phyloP scores from a whole-genome alignment of 1,140 invertebrate genomes.

The Trichonephila inaurata region DNA sequence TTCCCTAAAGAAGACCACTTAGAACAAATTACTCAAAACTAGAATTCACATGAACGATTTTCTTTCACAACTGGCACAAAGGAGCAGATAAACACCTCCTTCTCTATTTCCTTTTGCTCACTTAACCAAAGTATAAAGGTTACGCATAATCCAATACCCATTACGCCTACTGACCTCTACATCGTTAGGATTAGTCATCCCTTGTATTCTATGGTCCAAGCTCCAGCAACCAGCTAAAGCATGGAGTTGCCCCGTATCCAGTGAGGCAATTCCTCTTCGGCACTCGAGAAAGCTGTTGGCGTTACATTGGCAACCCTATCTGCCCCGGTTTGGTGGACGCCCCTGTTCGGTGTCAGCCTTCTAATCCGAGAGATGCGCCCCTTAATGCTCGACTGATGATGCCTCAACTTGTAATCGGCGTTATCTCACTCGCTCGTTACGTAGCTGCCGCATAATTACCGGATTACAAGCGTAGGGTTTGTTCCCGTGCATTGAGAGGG shows the following conservation, averaged over 20 bases:
- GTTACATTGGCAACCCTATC: conserved; percentile 45
- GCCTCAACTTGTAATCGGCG: conserved; percentile 55
- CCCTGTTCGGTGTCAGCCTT: conserved; percentile 42
- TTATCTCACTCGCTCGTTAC: conserved; percentile 38
- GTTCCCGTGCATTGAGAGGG: neutral
- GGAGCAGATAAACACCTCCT: neutral
- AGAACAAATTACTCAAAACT: too few species aligned
- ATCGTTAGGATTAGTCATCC: conserved; percentile 27
- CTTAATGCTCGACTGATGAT: conserved; percentile 66
- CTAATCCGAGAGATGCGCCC: conserved; percentile 31
- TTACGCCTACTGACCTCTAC: conserved; percentile 10
- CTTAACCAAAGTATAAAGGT: neutral
- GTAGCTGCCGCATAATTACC: conserved; percentile 45
- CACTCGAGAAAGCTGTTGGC: conserved; percentile 12
- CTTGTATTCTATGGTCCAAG: neutral
- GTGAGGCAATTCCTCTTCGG: neutral
- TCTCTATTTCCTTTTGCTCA: neutral
- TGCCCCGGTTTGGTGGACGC: neutral
- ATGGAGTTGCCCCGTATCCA: neutral
- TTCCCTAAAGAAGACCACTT: too few species aligned
- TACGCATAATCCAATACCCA: conserved; percentile 20
- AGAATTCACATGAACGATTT: too few species aligned
- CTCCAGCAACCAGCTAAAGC: neutral
- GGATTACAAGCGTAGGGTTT: conserved; percentile 31
- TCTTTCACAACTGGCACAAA: too few species aligned